Conservation (phyloP, 2,797 vertebrate species). For the Numenius phaeopus region DNA sequence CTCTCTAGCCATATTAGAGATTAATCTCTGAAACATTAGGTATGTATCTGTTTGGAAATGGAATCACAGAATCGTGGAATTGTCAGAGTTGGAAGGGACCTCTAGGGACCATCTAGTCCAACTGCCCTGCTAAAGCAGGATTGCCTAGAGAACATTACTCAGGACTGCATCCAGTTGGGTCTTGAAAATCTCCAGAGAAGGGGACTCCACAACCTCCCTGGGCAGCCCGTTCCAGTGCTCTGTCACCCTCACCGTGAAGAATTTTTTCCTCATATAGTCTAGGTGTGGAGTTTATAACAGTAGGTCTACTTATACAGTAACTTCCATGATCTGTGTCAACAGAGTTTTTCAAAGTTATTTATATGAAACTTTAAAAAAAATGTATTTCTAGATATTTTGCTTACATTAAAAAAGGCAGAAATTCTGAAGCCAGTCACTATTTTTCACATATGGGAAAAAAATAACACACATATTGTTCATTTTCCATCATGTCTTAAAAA, state of each 20-base stretch:
- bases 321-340: neutral
- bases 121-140: too few relatives aligned
- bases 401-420: neutral
- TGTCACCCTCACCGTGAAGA: too few relatives aligned
- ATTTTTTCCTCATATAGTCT: neutral
- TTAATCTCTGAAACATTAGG: neutral
- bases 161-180: too few relatives aligned
- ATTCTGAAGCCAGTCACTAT: neutral
- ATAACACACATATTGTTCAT: fast-evolving
- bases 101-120: too few relatives aligned
- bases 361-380: neutral
- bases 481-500: neutral
- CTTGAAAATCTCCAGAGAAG: too few relatives aligned
- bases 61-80: neutral
- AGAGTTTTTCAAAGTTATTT: neutral
- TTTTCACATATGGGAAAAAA: neutral
- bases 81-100: too few relatives aligned
- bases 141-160: too few relatives aligned
- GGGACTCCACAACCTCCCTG: too few relatives aligned
- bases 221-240: too few relatives aligned
- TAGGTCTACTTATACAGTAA: neutral
- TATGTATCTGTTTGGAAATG: neutral
- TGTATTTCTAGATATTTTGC: neutral
- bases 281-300: neutral
- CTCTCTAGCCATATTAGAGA: neutral